These are phyloP conservation scores for Datnioides undecimradiatus DNA, from an alignment of 2,113 vertebrate species.

Conservation along the genomic window DNA sequence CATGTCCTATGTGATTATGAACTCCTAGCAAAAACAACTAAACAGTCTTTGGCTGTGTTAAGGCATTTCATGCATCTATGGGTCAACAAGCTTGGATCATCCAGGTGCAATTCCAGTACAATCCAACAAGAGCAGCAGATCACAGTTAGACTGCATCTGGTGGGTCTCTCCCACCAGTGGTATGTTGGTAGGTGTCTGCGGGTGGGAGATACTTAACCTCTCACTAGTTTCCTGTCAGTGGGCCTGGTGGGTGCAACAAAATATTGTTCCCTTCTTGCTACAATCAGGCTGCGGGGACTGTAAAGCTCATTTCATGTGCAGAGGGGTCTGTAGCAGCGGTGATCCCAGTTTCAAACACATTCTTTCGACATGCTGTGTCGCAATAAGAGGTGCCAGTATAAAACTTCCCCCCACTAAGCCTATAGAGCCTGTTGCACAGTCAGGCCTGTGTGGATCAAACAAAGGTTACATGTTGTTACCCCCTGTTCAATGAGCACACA, in stretches of 20 bases:
- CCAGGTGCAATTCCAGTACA: background rate
- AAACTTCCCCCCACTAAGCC: too few relatives aligned
- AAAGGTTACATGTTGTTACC: background rate
- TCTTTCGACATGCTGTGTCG: background rate
- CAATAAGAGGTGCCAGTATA: too few relatives aligned
- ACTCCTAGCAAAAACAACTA: background rate
- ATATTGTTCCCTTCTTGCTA: background rate
- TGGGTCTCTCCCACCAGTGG: background rate
- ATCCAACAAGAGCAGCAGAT: background rate
- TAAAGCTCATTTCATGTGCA: background rate
- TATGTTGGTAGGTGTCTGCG: too few relatives aligned
- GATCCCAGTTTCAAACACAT: background rate
- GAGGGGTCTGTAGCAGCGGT: background rate
- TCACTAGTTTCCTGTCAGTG: background rate
- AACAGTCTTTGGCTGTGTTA: background rate
- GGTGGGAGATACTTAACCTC: background rate
- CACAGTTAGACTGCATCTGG: background rate
- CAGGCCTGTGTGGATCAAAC: background rate
- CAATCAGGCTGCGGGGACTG: background rate
- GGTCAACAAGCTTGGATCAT: slow-evolving; percentile 6
- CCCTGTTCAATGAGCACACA: background rate
- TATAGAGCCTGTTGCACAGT: background rate
- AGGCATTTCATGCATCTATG: background rate
- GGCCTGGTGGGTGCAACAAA: background rate
- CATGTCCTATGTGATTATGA: background rate